Base-by-base conservation (phyloP, 2,113 vertebrate species). In the Pica pica region DNA sequence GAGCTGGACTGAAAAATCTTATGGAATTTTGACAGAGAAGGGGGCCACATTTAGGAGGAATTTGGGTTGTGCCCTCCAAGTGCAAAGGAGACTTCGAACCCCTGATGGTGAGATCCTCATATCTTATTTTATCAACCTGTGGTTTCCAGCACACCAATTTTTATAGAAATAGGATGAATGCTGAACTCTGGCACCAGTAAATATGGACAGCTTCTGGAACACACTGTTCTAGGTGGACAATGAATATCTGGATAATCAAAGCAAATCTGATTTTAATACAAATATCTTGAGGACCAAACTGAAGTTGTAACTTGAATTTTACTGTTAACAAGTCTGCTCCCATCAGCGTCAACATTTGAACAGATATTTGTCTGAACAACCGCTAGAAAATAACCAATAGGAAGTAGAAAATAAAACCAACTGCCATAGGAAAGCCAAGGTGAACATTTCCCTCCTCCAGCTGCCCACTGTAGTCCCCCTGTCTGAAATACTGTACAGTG, bases 401-500 rank as follows among this genome's bases (percentile, higher is more conserved):
- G 47, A 93, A 86, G 79, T 11, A 68, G 71, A 87, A 94, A 78
- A 82, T 50, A 84, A 90, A 89, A 65, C 23, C 49, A 89, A 91
- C 46, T 64, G 33, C 71, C 41, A 8, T 4, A 16, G 42, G 19
- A 50, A 59, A 75, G 50, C 24, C 65, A 85, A 89, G 59, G 81
- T 83, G 68, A 83, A 46, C 6, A 4, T 63, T 83, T 91, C 12
- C 65, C 41, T n/a, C 19, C 79, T 56, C 50, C 17, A 86, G 71
- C 80, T 86, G 71, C 65, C 67, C 42, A 18, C 56, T 44, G 28
- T 3, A 53, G 39, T 15, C 61, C 65, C 42, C 52, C 42, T 4
- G 16, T 16, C 73, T 70, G 70, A 89, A 91, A 80, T 63, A 91
- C 57, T 53, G 61, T 14, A 15, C 3, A 17, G 87, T 0, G 17